Evolutionary conservation across 2,797 vertebrate species (phyloP).

Genomic region (Myripristis murdjan): DNA sequence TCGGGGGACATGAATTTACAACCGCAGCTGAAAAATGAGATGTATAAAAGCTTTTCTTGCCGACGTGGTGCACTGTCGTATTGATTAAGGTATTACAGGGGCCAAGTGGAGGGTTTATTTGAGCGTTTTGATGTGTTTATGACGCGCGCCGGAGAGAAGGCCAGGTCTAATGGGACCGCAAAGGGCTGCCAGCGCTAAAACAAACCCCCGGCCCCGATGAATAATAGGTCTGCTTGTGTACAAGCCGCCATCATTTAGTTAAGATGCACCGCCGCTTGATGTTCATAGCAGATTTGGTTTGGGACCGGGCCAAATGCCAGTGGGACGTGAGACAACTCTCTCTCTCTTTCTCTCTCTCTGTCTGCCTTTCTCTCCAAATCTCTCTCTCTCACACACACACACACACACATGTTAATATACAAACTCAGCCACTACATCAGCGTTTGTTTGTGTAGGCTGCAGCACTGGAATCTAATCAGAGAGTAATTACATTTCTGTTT

Average conservation of each 20-base stretch:
- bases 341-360: neutral
- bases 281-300: conserved; percentile 54
- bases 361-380: neutral
- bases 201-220: conserved; percentile 59
- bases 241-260: conserved; percentile 57
- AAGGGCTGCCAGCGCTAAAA: conserved; percentile 66
- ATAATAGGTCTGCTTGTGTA: conserved; percentile 61
- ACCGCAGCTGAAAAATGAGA: conserved; percentile 65
- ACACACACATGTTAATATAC: conserved; percentile 12
- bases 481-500: conserved; percentile 31
- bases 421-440: conserved; percentile 11
- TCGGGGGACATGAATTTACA: conserved; percentile 48
- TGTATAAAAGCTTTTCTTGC: conserved; percentile 73
- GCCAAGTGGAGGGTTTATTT: conserved; percentile 71
- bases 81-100: conserved; percentile 73
- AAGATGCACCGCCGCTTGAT: conserved; percentile 55
- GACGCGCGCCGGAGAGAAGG: conserved; percentile 65
- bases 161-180: conserved; percentile 65
- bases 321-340: conserved; percentile 10
- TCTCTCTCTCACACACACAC: conserved; percentile 23
- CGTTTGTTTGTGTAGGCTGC: conserved; percentile 50
- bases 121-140: conserved; percentile 78
- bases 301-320: conserved; percentile 52
- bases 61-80: conserved; percentile 42
- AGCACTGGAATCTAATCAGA: conserved; percentile 60